A percentile compares a stretch with the other conserved stretches of the same genome.
Evolutionary conservation across 2,888 invertebrate species (phyloP).

Genomic region (Mechanitis mazaeus): DNA sequence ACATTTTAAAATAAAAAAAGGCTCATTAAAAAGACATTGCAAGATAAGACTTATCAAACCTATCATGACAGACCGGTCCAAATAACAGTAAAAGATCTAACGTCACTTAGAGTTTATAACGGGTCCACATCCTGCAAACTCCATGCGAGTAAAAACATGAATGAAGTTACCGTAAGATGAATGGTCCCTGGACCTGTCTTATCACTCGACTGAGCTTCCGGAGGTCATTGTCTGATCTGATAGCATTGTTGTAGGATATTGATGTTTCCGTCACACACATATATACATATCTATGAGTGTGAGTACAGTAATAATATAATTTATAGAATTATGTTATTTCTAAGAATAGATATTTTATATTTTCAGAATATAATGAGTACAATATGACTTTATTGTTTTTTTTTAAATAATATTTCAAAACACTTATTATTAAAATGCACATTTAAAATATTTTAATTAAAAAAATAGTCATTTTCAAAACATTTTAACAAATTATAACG

Average conservation of each 20-base stretch:
- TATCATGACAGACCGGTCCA: not conserved
- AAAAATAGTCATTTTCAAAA: no score
- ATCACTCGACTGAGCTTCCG: slow-evolving; percentile 48
- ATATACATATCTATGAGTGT: not conserved
- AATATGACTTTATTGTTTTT: not conserved
- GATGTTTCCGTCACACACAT: slow-evolving; percentile 22
- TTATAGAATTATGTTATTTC: no score
- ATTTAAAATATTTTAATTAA: no score
- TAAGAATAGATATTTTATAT: no score
- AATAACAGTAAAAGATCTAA: slow-evolving; percentile 25
- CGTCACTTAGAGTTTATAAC: slow-evolving; percentile 36
- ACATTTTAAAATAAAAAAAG: no score
- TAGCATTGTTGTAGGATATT: slow-evolving; percentile 27
- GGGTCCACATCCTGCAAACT: slow-evolving; percentile 34
- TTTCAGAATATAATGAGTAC: no score
- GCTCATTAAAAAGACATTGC: no score
- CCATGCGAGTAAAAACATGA: slow-evolving; percentile 38
- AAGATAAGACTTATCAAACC: not conserved
- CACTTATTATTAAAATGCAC: no score
- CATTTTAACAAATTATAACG: slow-evolving; percentile 3
- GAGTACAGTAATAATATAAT: no score
- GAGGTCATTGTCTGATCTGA: slow-evolving; percentile 29
- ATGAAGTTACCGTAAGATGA: slow-evolving; percentile 42
- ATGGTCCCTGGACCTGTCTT: slow-evolving; percentile 38
- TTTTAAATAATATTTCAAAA: not conserved